Conservation (phyloP, 2,888 invertebrate genomes). For the Lithodes maja region DNA sequence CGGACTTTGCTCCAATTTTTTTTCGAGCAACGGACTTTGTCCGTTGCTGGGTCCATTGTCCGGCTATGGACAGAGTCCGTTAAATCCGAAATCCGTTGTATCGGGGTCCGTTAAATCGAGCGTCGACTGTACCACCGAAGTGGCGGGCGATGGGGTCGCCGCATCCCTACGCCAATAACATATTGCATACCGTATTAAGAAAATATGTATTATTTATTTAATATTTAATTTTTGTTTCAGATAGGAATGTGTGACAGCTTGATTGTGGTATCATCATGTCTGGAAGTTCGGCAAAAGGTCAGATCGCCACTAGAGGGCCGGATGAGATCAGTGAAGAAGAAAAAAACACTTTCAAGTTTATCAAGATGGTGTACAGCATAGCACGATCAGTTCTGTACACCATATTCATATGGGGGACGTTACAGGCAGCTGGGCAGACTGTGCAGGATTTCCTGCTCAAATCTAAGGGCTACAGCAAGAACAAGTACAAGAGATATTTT, state of each 20-base stretch:
- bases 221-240: constrained; percentile 15
- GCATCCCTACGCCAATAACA: too few relatives aligned
- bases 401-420: constrained; percentile 30
- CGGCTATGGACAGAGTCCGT: too few relatives aligned
- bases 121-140: too few relatives aligned
- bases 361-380: constrained; percentile 30
- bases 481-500: neutral
- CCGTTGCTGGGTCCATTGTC: too few relatives aligned
- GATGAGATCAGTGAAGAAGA: constrained; percentile 39
- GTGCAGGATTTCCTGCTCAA: constrained; percentile 27
- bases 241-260: neutral
- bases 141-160: too few relatives aligned
- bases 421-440: constrained; percentile 15
- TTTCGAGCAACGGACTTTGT: too few relatives aligned
- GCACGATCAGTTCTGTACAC: constrained; percentile 27
- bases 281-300: neutral
- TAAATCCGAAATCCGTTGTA: too few relatives aligned
- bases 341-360: constrained; percentile 20
- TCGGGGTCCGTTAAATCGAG: too few relatives aligned
- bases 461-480: neutral
- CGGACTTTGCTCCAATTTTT: too few relatives aligned
- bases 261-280: neutral
- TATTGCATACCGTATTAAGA: neutral
- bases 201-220: neutral
- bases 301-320: neutral